phyloP scores from a whole-genome alignment of 2,888 invertebrate genomes.

The Polydrusus pterygomalis region DNA sequence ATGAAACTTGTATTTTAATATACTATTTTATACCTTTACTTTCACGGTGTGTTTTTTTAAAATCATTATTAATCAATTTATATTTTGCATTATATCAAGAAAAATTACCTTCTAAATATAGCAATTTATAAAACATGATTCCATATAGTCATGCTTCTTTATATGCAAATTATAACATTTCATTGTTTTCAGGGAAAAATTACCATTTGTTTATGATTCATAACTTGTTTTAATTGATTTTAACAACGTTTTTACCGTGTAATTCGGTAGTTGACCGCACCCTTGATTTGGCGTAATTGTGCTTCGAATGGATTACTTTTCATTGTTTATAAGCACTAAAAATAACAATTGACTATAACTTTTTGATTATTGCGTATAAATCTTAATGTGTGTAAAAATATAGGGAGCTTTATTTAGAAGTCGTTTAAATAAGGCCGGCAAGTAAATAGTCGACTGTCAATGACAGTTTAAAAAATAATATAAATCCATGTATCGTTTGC shows the following conservation, averaged over 20 bases:
- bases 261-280: slow-evolving; percentile 18
- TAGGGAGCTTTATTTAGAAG: no score
- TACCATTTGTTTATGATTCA: slow-evolving; percentile 22
- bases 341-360: no score
- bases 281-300: neutral
- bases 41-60: neutral
- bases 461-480: no score
- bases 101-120: slow-evolving; percentile 9
- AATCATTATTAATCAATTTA: slow-evolving; percentile 1
- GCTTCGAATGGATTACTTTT: slow-evolving; percentile 11
- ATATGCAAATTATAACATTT: slow-evolving; percentile 32
- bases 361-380: no score
- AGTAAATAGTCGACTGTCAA: no score
- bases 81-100: neutral
- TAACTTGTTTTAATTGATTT: slow-evolving; percentile 19
- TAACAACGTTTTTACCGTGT: slow-evolving; percentile 8
- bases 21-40: no score
- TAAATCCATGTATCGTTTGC: no score
- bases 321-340: neutral
- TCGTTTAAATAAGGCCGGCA: no score
- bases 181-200: slow-evolving; percentile 30
- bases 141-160: slow-evolving; percentile 21
- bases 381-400: no score
- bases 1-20: no score
- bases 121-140: slow-evolving; percentile 23